Base-by-base conservation (phyloP, 2,797 vertebrate species). In the Anableps anableps region DNA sequence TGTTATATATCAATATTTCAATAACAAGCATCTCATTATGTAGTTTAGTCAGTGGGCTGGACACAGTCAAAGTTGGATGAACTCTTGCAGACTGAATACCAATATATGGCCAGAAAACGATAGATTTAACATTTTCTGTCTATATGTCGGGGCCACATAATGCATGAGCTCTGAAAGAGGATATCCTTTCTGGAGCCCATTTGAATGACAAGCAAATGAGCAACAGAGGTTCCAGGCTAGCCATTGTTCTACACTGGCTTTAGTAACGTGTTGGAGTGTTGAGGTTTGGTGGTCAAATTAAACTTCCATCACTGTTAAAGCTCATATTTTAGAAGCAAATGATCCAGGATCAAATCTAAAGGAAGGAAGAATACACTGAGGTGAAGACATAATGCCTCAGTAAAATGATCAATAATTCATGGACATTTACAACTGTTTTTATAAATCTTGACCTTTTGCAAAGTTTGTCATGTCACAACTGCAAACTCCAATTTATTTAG, bases 161-260 rank as follows among this genome's bases (percentile, higher is more conserved):
- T 73, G 79, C 60, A 17, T 66, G 47, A 73, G 36, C 73, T 74
- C 53, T 50, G 53, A 76, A 29, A 41, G 38, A 41, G 41, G 71
- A 79, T 55, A 74, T 76, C 68, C 43, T 50, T 34, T 53, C 71
- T 51, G 41, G 48, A 73, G 70, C 66, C 73, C 53, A 84, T 77
- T 80, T 86, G 80, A 72, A 50, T 55, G 29, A 53, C 62, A 64
- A 31, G 71, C 26, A 71, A 74, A 81, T 77, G 64, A 47, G 58
- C 68, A 58, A 36, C 26, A 72, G 21, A 51, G n/a, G 4, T 77
- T 53, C 9, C 55, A 72, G 17, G 60, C 53, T 47, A 11, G 21
- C n/a, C 43, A 75, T 48, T 80, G 74, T 51, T 50, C 55, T 1
- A 38, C 38, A 48, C 31, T 7, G 60, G 36, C 55, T 19, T 62